Conservation (phyloP, 1,140 invertebrate species). For the Hormaphis cornu region DNA sequence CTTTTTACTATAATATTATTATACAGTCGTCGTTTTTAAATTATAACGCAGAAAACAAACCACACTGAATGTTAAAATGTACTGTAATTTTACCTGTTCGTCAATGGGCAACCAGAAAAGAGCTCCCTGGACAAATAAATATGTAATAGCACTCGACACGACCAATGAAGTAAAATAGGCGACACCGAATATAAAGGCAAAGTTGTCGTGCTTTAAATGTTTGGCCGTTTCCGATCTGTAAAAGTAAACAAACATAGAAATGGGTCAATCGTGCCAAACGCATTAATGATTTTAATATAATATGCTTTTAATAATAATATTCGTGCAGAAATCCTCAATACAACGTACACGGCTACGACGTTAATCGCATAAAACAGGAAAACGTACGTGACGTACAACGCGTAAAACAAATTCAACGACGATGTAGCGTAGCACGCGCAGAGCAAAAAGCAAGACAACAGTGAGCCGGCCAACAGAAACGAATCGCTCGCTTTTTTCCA, state of each 20-base stretch:
- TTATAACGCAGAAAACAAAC: no score
- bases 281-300: background rate
- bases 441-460: background rate
- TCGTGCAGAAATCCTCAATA: no score
- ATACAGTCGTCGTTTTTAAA: no score
- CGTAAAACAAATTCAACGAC: slow-evolving; percentile 3
- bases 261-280: background rate
- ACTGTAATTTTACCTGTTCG: background rate
- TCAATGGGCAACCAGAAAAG: background rate
- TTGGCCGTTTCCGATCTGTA: background rate
- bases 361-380: background rate
- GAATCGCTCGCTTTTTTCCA: background rate
- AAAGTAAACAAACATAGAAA: background rate
- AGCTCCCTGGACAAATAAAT: background rate
- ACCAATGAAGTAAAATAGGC: background rate
- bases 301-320: no score
- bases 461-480: background rate
- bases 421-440: background rate
- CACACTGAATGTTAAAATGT: no score
- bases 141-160: background rate
- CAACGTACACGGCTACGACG: background rate
- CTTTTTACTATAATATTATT: no score
- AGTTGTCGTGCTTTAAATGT: slow-evolving; percentile 5
- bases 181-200: slow-evolving; percentile 5
- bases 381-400: background rate